Evolutionary conservation across 2,888 invertebrate species (phyloP).

Genomic region (Drosophila ezoana): DNA sequence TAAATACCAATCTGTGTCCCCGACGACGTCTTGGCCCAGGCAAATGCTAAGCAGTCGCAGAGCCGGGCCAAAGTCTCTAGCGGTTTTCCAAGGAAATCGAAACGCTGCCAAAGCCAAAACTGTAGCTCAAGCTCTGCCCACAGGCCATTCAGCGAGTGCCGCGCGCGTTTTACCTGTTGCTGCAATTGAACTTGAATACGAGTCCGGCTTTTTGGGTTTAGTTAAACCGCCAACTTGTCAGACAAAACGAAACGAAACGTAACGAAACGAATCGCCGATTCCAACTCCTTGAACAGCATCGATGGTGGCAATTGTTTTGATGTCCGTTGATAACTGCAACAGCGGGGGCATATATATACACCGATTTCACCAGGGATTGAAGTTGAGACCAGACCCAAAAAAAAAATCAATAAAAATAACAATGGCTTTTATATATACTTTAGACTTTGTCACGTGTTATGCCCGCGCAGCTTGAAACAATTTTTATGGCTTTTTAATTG

Average conservation of each 20-base stretch:
- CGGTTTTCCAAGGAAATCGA: constrained; percentile 81
- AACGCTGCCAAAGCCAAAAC: constrained; percentile 49
- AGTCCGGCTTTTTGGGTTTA: constrained; percentile 44
- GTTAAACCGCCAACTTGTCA: constrained; percentile 71
- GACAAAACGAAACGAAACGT: constrained; percentile 46
- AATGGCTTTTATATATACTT: constrained; percentile 53
- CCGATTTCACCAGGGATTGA: constrained; percentile 52
- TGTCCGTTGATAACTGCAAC: constrained; percentile 69
- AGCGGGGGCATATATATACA: constrained; percentile 47
- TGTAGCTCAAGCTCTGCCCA: constrained; percentile 37
- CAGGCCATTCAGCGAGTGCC: constrained; percentile 16
- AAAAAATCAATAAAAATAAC: constrained; percentile 50
- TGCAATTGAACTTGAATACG: constrained; percentile 74
- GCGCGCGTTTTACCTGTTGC: constrained; percentile 65
- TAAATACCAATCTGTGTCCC: constrained; percentile 77
- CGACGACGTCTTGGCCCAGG: constrained; percentile 14
- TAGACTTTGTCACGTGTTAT: constrained; percentile 66
- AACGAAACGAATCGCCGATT: constrained; percentile 39
- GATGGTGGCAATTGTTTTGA: constrained; percentile 77
- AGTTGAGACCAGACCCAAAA: constrained; percentile 36
- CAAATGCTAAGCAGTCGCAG: constrained; percentile 69
- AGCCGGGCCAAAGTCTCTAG: constrained; percentile 66
- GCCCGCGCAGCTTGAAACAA: constrained; percentile 47
- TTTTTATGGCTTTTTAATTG: constrained; percentile 72
- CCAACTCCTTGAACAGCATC: constrained; percentile 27